Evolutionary conservation across 2,888 invertebrate species (phyloP), one percentile per base, ranked within the genome.

Genomic region (Pedicia rivosa): DNA sequence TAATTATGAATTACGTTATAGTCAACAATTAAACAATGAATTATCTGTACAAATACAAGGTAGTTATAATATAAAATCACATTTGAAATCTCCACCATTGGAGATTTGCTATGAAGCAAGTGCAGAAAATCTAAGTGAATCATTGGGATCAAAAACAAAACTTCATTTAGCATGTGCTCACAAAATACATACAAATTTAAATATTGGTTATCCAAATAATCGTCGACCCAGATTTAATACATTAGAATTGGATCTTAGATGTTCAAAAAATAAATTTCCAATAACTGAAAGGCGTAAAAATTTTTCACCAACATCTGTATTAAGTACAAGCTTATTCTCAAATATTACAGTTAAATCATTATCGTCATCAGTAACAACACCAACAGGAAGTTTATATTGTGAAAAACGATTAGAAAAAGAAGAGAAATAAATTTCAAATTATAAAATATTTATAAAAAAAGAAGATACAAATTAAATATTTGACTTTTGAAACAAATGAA

Each of bases 201-300:
- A 57, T 39, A 54, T 56, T 24, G 56, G 57, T 44, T 54, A 51
- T 25, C 4, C 24, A 22, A 53, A 55, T 42, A 54, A 50, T 35
- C 48, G 47, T 9, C 48, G 59, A 24, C 58, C 57, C 15, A 56
- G 62, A 14, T 62, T 58, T 42, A 54, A 59, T 43, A 61, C 60
- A 24, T 44, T 59, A 15, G 59, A 60, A 42, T 52, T 70, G 46
- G 67, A 66, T 50, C 57, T 70, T 42, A 67, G 67, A 42, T 70
- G 67, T 53, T 66, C 66, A 45, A 67, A 68, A 46, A 70, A 70
- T 52, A 70, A 69, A 54, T 70, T 70, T 59, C 70, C 70, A 44
- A 69, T 70, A 44, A 64, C 57, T 40, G 56, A 61, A 46, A 55
- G 62, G 33, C 39, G 44, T 22, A 46, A 47, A 43, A 43, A 44